Conservation (phyloP, 2,113 vertebrate species). For the Bolborhynchus lineola region DNA sequence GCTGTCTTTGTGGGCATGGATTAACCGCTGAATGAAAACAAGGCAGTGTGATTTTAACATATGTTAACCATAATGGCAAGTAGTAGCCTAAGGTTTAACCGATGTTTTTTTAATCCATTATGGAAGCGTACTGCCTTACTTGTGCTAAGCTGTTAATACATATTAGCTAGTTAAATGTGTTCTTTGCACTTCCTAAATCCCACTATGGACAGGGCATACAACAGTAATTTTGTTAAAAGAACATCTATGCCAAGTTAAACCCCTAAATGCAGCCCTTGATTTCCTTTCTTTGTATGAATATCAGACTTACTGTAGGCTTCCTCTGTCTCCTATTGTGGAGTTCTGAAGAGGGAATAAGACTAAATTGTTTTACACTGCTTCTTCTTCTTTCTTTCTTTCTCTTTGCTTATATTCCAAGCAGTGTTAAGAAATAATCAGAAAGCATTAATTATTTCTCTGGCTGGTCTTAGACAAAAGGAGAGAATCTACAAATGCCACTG, state of each 20-base stretch:
- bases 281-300: not conserved
- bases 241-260: not conserved
- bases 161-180: not conserved
- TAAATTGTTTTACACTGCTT: not conserved
- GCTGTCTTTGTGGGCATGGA: not conserved
- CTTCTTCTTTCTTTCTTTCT: not conserved
- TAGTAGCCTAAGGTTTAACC: not conserved
- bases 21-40: conserved; percentile 12
- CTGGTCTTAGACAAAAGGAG: not conserved
- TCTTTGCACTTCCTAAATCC: not conserved
- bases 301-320: not conserved
- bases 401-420: not conserved
- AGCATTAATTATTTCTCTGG: conserved; percentile 4
- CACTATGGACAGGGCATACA: not conserved
- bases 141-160: conserved; percentile 16
- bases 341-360: not conserved
- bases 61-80: not conserved
- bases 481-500: not conserved
- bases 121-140: not conserved
- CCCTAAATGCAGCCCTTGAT: not conserved
- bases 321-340: not conserved
- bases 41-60: not conserved
- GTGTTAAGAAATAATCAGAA: conserved; percentile 20
- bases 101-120: not conserved
- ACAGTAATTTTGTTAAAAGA: not conserved